A percentile compares a stretch with the other conserved stretches of the same genome.
phyloP scores from a whole-genome alignment of 2,797 vertebrate species.

The Champsocephalus esox region DNA sequence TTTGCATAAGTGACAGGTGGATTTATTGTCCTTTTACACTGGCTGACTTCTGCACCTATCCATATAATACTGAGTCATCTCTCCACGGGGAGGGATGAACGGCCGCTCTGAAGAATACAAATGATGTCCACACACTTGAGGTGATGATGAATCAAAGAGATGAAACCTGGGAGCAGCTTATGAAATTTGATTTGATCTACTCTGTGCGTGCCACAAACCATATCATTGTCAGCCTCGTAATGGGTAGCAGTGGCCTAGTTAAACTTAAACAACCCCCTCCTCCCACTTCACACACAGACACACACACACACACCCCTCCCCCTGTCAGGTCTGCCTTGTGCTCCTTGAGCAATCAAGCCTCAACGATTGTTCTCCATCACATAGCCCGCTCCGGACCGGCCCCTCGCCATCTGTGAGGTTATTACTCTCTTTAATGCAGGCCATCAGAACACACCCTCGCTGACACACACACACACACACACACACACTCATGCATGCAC shows the following conservation, averaged over 20 bases:
- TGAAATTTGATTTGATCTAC: conserved; percentile 83
- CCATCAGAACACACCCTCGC: conserved; percentile 71
- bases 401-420: conserved; percentile 86
- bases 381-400: conserved; percentile 77
- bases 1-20: conserved; percentile 87
- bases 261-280: conserved; percentile 83
- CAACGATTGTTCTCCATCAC: conserved; percentile 84
- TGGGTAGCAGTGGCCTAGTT: conserved; percentile 79
- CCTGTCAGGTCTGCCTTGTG: conserved; percentile 81
- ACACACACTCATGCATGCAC: conserved; percentile 54
- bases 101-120: conserved; percentile 74
- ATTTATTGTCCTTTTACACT: conserved; percentile 85
- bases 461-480: conserved; percentile 51
- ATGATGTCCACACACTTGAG: conserved; percentile 74
- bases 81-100: conserved; percentile 70
- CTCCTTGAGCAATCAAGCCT: conserved; percentile 85
- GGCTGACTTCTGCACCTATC: conserved; percentile 81
- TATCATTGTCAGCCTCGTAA: conserved; percentile 80
- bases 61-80: conserved; percentile 84
- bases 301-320: conserved; percentile 63
- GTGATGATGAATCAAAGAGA: conserved; percentile 81
- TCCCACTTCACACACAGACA: conserved; percentile 49
- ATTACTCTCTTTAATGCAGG: conserved; percentile 80
- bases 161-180: conserved; percentile 76
- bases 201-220: conserved; percentile 71